These are phyloP conservation scores for Leptinotarsa defecta DNA, from an alignment of 1,140 invertebrate genomes.

Conservation along the genomic window DNA sequence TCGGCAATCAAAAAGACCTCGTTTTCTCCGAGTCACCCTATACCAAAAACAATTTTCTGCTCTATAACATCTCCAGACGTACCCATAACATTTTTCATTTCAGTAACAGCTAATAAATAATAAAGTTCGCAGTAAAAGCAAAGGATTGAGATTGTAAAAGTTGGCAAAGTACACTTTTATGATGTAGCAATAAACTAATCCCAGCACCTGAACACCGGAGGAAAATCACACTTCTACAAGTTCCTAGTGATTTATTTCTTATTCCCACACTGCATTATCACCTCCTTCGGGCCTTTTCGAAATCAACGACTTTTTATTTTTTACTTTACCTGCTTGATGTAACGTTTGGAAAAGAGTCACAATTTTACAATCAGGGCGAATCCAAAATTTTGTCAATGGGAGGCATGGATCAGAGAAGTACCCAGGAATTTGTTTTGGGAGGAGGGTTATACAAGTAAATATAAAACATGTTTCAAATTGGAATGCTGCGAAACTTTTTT, in stretches of 20 bases:
- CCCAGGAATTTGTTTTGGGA: too few species aligned
- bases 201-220: slow-evolving; percentile 39
- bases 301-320: slow-evolving; percentile 5
- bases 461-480: too few species aligned
- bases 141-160: slow-evolving; percentile 33
- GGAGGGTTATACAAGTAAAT: too few species aligned
- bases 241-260: slow-evolving; percentile 40
- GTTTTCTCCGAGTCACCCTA: neutral
- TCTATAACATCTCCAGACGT: slow-evolving; percentile 5
- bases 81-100: slow-evolving; percentile 24
- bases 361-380: slow-evolving; percentile 13
- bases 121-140: slow-evolving; percentile 33
- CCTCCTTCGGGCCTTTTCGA: slow-evolving; percentile 5
- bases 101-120: slow-evolving; percentile 33
- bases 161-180: slow-evolving; percentile 41
- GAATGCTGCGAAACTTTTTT: too few species aligned
- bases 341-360: slow-evolving; percentile 29
- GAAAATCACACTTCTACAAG: slow-evolving; percentile 43
- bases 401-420: too few species aligned
- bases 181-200: slow-evolving; percentile 42
- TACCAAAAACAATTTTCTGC: slow-evolving; percentile 16
- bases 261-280: slow-evolving; percentile 38
- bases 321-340: slow-evolving; percentile 34
- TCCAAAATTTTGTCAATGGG: too few species aligned
- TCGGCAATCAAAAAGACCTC: neutral